phyloP scores from a whole-genome alignment of 2,888 invertebrate genomes.

The Eueremaeus valkanovi region DNA sequence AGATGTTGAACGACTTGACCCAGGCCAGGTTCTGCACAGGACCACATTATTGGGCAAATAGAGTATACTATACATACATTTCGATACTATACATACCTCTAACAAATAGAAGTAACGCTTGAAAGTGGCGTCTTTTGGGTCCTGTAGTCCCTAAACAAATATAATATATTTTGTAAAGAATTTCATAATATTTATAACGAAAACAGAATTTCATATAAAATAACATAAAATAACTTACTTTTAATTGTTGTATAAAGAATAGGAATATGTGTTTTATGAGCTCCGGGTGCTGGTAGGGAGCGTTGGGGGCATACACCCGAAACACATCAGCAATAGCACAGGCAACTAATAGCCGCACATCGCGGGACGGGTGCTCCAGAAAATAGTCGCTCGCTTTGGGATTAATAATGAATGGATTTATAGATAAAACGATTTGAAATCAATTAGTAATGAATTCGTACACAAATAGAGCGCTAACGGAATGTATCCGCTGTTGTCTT shows the following conservation, averaged over 20 bases:
- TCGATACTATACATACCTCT: slow-evolving; percentile 57
- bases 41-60: slow-evolving; percentile 40
- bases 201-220: background rate
- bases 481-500: slow-evolving; percentile 85
- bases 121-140: slow-evolving; percentile 95
- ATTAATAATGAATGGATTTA: background rate
- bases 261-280: slow-evolving; percentile 78
- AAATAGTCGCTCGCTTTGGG: slow-evolving; percentile 77
- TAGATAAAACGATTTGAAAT: slow-evolving; percentile 53
- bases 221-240: slow-evolving; percentile 59
- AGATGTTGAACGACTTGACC: slow-evolving; percentile 98
- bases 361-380: slow-evolving; percentile 78
- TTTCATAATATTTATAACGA: background rate
- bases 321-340: slow-evolving; percentile 97
- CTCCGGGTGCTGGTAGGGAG: slow-evolving; percentile 92
- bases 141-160: slow-evolving; percentile 64
- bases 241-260: slow-evolving; percentile 87
- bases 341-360: slow-evolving; percentile 89
- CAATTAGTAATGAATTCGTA: slow-evolving; percentile 27
- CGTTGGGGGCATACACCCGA: slow-evolving; percentile 93
- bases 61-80: background rate
- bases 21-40: slow-evolving; percentile 77
- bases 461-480: slow-evolving; percentile 74
- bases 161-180: background rate
- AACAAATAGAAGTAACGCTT: slow-evolving; percentile 94